Base-by-base conservation (phyloP, 2,113 vertebrate species). In the Butorides virescens region DNA sequence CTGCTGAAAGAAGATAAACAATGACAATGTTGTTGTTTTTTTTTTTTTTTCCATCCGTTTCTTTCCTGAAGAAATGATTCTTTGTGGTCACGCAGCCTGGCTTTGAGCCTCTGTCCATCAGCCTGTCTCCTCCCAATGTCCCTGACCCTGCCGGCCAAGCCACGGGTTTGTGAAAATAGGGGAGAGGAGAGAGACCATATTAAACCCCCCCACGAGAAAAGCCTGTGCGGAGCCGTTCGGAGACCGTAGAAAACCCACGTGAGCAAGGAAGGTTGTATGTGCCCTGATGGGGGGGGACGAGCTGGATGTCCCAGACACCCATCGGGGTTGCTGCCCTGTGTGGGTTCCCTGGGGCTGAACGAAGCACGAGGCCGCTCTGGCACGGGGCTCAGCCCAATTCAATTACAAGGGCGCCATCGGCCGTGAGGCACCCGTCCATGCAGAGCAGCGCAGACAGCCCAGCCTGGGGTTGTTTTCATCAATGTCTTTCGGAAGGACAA, bases 1-100 rank as follows among this genome's bases (percentile, higher is more conserved):
- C 91, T 93, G 92, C 94, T 81, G 83, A 46, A 88, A 77, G 88
- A 77, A 95, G 95, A 92, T 92, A 95, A 93, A 92, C 79, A 90
- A 36, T 76, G 75, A 79, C 62, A 84, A 44, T 68, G 26, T 44
- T 15, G 2, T 20, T 17, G 23, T 21, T 53, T 68, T 12, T 65
- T 2, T 20, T 2, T 20, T 17, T 26, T 21, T 53, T 68, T 12
- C 66, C 27, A 32, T 30, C 34, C 42, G 67, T 83, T 67, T 44
- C 6, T 91, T 89, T 83, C 67, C n/a, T 32, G 23, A 42, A 42
- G 75, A 90, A 79, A 76, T 32, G 3, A 9, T 49, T 86, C 58
- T 82, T 49, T 90, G 9, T n/a, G 34, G 68, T 92, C 78, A 73
- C 1, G 0, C n/a, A 78, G 90, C 61, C 50, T 94, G 7, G 2